Evolutionary conservation across 2,888 invertebrate genomes (phyloP), one percentile per base, ranked within the genome.

Genomic region (Volucella bombylans): DNA sequence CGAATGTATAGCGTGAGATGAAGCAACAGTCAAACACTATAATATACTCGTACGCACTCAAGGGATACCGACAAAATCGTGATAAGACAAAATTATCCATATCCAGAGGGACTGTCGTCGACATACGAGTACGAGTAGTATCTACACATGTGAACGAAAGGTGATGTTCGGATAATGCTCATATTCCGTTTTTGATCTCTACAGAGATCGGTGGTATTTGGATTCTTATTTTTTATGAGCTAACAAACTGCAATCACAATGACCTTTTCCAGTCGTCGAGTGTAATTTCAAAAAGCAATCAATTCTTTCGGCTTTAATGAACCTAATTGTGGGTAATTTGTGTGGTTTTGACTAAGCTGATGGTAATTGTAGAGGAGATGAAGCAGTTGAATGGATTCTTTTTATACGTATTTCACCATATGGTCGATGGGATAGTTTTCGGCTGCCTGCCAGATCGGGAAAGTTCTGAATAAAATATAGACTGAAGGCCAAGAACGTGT

Each of bases 31-130:
- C 23, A 23, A 23, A 3, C 3, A 23, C 23, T 23, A 23, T 23
- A 4, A n/a, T n/a, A 23, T 23, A 23, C 23, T 23, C 23, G 4
- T 23, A 23, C 23, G 4, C 23, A 23, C 23, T 23, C 59, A 45
- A 67, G 67, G 59, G 59, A 45, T 41, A 59, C 50, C 59, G 67
- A 68, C 67, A 49, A 12, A 52, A 41, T 31, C 57, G 69, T 59
- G 69, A 69, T 69, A 57, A 69, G 59, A 61, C 49, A 38, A 47
- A 23, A 43, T 54, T n/a, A n/a, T n/a, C n/a, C n/a, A n/a, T 54
- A 52, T 54, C 23, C 43, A n/a, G 11, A 43, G 67, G 45, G 54
- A 54, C 31, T 55, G 54, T 67, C 54, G 67, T 55, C 67, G 45
- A 39, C 52, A 67, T 54, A 9, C 45, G 31, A 54, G 4, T 23